phyloP scores from a whole-genome alignment of 2,888 invertebrate species.

The Encarsia formosa region DNA sequence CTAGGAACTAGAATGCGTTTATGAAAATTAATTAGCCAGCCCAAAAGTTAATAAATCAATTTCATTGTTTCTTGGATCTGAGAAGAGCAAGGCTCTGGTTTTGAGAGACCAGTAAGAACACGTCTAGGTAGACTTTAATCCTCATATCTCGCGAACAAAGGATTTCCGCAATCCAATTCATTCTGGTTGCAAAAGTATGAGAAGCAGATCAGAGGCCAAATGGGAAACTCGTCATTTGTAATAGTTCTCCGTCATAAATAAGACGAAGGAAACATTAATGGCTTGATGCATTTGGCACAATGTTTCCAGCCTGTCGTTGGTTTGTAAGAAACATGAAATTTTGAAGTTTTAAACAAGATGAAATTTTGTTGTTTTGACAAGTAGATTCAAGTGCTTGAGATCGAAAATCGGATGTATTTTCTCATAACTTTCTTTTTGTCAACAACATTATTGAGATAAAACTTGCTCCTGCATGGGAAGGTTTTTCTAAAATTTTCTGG shows the following conservation, averaged over 20 bases:
- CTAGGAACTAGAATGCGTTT: conserved; percentile 17
- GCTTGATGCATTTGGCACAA: conserved; percentile 20
- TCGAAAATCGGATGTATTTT: conserved; percentile 38
- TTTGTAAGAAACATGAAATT: neutral
- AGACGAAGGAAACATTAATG: conserved; percentile 29
- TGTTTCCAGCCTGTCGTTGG: neutral
- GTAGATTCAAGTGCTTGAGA: conserved; percentile 8
- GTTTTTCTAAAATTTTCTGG: too few species aligned
- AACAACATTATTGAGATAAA: conserved; percentile 20
- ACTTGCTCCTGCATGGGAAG: too few species aligned
- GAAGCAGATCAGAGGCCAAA: conserved; percentile 15
- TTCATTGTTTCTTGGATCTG: conserved; percentile 13
- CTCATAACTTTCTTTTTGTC: too few species aligned
- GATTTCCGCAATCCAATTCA: conserved; percentile 33
- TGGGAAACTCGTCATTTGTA: conserved; percentile 33
- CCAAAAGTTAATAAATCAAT: conserved; percentile 6
- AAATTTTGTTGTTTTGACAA: conserved; percentile 4
- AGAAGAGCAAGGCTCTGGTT: conserved; percentile 10
- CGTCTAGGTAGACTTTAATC: conserved; percentile 27
- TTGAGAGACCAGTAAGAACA: conserved; percentile 23
- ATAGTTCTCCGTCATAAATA: conserved; percentile 24
- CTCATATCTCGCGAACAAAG: conserved; percentile 24
- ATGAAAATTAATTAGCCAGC: conserved; percentile 22
- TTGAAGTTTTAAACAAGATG: neutral
- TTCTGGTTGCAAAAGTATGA: conserved; percentile 30